Percentiles rank a stretch among this genome's conserved stretches.
These are phyloP conservation scores for Coptodon rendalli DNA, from an alignment of 2,113 vertebrate species.

Conservation along the genomic window DNA sequence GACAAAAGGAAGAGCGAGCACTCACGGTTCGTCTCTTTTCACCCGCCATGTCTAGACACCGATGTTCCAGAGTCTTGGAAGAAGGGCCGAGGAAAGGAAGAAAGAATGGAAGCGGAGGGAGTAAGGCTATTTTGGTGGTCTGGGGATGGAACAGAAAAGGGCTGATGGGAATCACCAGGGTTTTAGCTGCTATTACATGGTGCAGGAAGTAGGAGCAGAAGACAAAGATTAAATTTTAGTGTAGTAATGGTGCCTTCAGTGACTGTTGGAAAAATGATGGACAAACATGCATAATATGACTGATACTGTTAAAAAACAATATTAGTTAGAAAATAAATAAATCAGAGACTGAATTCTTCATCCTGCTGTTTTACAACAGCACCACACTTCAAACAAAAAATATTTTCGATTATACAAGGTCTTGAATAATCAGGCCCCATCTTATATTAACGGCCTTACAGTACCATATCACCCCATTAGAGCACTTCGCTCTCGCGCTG, in stretches of 20 bases:
- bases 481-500: not conserved
- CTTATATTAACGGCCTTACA: not conserved
- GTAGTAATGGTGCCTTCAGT: not conserved
- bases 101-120: not conserved
- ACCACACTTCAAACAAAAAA: not conserved
- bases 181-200: not conserved
- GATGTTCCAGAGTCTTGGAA: conserved; percentile 25
- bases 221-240: not conserved
- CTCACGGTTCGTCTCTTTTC: conserved; percentile 33
- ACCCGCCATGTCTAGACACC: conserved; percentile 51
- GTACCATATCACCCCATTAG: not conserved
- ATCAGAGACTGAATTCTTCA: not conserved
- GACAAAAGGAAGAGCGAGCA: conserved; percentile 50
- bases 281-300: not conserved
- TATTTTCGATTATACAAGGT: not conserved
- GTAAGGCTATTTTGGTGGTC: conserved; percentile 15
- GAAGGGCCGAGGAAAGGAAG: not conserved
- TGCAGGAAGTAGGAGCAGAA: not conserved
- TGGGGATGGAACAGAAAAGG: conserved; percentile 5
- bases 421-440: not conserved
- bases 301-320: not conserved
- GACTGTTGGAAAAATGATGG: not conserved
- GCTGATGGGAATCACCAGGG: not conserved
- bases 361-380: not conserved
- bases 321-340: not conserved